Base-by-base conservation (phyloP, 2,797 vertebrate genomes). In the Calcarius lapponicus region DNA sequence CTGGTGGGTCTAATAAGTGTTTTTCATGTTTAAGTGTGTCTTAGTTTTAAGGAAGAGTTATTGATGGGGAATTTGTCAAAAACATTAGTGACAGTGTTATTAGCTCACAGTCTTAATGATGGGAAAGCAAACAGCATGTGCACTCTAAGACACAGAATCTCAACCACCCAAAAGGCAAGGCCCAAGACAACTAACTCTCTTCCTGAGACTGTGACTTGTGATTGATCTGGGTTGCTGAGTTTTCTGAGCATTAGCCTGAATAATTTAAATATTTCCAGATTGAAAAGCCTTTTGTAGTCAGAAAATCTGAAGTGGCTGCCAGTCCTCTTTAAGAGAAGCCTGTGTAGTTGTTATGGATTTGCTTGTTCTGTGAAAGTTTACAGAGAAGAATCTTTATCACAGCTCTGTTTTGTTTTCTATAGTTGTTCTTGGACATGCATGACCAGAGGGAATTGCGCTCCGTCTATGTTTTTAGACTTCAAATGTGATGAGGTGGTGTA, bases 291-390 rank as follows among this genome's bases (percentile, higher is more conserved):
- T 82, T 79, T 79, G 38, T 54, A 60, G 26, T 72, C 38, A 82
- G 82, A 79, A 91, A 84, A 90, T 38, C 43, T n/a, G 66, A 90
- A 86, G 70, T 19, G 36, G 12, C 47, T 94, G 53, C 45, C n/a
- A 56, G 1, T 79, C 14, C 43, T 93, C 8, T 5, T 45, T 72
- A n/a, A 69, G 31, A 64, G 51, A 86, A 79, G 17, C 28, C 31
- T 57, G 20, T 62, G 16, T 70, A 58, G 38, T 86, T 79, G 50
- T 48, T 86, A 70, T 1, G 2, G 36, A 56, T 81, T 86, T 92
- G 6, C 42, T 94, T 91, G 31, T 88, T 93, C 54, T 70, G 51
- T 92, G 43, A 53, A 93, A 93, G 61, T 94, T 96, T 92, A 79
- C 10, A 13, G 43, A 66, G 51, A 60, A 67, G 42, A 72, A 66